Percentiles rank a stretch among this genome's conserved stretches.
phyloP scores from a whole-genome alignment of 2,113 vertebrate genomes.

The Mesitornis unicolor region DNA sequence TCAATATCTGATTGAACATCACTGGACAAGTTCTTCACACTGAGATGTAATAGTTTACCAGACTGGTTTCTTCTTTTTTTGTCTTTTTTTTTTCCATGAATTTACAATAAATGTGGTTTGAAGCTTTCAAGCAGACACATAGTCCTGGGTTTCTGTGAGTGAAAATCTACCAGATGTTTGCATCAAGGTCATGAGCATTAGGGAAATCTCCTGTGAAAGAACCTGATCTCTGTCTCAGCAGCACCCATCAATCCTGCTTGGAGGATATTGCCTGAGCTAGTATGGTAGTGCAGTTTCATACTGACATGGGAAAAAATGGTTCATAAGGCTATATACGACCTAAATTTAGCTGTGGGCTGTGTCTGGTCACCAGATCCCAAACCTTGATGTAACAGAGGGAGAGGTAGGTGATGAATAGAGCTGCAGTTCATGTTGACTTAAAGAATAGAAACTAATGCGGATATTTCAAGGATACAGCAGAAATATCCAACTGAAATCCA shows the following conservation, averaged over 20 bases:
- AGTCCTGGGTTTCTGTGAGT: constrained; percentile 39
- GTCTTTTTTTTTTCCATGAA: constrained; percentile 43
- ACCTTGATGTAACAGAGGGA: neutral
- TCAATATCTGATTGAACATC: constrained; percentile 40
- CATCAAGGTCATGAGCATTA: neutral
- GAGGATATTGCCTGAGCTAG: neutral
- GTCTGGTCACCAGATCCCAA: neutral
- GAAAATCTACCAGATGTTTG: constrained; percentile 5
- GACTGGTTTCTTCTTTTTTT: constrained; percentile 52
- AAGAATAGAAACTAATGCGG: neutral
- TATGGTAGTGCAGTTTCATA: neutral
- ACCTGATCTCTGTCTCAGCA: neutral
- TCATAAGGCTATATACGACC: neutral
- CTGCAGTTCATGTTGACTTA: neutral
- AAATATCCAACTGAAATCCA: neutral
- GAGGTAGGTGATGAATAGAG: neutral
- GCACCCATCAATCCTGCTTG: neutral
- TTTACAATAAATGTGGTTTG: constrained; percentile 74
- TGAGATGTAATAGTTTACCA: constrained; percentile 58
- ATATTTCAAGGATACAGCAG: neutral
- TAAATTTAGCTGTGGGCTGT: neutral
- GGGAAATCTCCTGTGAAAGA: neutral
- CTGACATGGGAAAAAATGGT: neutral
- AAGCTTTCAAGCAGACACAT: constrained; percentile 48
- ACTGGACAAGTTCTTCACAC: constrained; percentile 53